These are phyloP conservation scores for Sinella curviseta DNA, from an alignment of 1,140 invertebrate genomes.

Conservation along the genomic window DNA sequence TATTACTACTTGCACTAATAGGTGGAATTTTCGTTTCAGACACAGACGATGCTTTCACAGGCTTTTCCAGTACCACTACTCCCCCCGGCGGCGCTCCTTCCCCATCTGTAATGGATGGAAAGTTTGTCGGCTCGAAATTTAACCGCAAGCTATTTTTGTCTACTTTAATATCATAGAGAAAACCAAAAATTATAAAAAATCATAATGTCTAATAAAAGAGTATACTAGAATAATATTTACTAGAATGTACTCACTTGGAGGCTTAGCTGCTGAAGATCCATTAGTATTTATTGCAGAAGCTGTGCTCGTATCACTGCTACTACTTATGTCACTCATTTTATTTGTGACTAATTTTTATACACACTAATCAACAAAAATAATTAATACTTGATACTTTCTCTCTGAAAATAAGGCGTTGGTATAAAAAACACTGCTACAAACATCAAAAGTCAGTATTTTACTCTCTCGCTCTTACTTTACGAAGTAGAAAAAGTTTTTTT, in stretches of 20 bases:
- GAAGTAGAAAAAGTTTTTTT: background rate
- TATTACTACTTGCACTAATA: background rate
- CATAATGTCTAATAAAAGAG: background rate
- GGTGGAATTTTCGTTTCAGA: conserved; percentile 9
- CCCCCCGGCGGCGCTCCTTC: background rate
- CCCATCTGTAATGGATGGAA: conserved; percentile 13
- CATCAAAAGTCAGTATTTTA: no score
- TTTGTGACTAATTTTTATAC: background rate
- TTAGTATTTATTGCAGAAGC: conserved; percentile 13
- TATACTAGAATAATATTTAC: background rate
- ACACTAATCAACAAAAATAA: background rate
- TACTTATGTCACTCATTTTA: conserved; percentile 23
- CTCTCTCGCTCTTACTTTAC: no score
- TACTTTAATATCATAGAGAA: no score
- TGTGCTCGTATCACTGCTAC: conserved; percentile 22
- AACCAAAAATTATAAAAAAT: background rate
- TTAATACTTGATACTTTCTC: background rate
- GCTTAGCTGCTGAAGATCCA: conserved; percentile 4
- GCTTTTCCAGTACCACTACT: background rate
- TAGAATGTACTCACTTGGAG: background rate
- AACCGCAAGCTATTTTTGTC: conserved; percentile 34
- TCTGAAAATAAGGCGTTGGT: no score
- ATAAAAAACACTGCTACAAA: no score
- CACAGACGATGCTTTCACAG: background rate
- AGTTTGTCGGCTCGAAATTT: conserved; percentile 35